Evolutionary conservation across 2,113 vertebrate species (phyloP), one percentile per base, ranked within the genome.

Genomic region (Syngnathus scovelli): DNA sequence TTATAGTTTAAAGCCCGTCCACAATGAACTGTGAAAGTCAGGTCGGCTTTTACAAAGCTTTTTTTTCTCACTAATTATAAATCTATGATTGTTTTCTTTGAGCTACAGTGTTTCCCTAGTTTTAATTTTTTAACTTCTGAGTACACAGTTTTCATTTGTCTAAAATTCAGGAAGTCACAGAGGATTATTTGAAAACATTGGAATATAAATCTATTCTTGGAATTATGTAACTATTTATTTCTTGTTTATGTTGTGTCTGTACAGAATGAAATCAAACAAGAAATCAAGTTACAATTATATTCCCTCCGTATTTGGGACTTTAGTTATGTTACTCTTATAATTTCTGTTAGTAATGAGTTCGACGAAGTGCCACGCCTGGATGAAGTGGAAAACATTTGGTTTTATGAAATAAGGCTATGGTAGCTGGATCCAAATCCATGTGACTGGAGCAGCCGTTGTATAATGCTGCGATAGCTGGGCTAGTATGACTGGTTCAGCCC

Each of bases 401-500:
- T 87, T 87, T 80, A 78, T 84, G 77, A 84, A 86, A 85, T 68
- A 71, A 21, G 70, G 69, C 80, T 71, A 46, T 18, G 33, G 39
- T 38, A 61, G 70, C 68, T 70, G 8, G 37, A 67, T 67, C 69
- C 51, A 49, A 49, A 76, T 83, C 82, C 85, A 85, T 87, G 85
- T 85, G 85, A 85, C 81, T 60, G 77, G 75, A 74, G 75, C 77
- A 62, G 68, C 23, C 55, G 68, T 86, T 89, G 86, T 86, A 78
- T 88, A 88, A 88, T 77, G 74, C 41, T 56, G n/a, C 33, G 43
- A 71, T 83, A 85, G 82, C 72, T 86, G 86, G 84, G 87, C 78
- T 76, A 79, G 72, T 81, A 70, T 82, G 70, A 65, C 59, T 73
- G 54, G 39, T 64, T 77, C 56, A 49, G 62, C 6, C 41, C 44